Evolutionary conservation across 2,797 vertebrate genomes (phyloP).

Genomic region (Leptodactylus fallax): DNA sequence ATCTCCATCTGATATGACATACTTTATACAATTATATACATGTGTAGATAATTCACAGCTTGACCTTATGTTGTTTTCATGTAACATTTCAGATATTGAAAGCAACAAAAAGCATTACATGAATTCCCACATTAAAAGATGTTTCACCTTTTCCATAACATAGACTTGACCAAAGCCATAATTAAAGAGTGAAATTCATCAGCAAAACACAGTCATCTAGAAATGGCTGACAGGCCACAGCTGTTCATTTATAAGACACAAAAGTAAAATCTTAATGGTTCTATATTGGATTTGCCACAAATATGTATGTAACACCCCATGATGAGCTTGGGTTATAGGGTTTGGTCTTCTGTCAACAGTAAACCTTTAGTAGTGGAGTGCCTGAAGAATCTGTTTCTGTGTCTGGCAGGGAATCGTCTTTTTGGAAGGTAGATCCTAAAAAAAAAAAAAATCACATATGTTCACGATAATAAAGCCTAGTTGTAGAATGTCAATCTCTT

Average conservation of each 20-base stretch:
- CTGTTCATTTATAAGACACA: not conserved
- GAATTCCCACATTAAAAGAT: not conserved
- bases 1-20: conserved; percentile 5
- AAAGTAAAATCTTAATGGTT: not conserved
- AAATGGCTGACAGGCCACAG: not conserved
- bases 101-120: conserved; percentile 15
- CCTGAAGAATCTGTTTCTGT: conserved; percentile 91
- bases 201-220: not conserved
- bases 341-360: conserved; percentile 71
- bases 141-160: not conserved
- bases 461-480: too few relatives aligned
- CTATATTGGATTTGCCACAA: not conserved
- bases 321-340: not conserved
- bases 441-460: not conserved
- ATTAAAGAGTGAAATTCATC: not conserved
- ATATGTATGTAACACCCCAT: not conserved
- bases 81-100: conserved; percentile 19
- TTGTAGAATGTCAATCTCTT: too few relatives aligned
- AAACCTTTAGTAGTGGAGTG: conserved; percentile 85
- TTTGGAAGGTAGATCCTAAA: conserved; percentile 78
- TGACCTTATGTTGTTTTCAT: not conserved
- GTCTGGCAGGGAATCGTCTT: conserved; percentile 85
- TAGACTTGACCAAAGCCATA: not conserved
- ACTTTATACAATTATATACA: conserved; percentile 38
- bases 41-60: conserved; percentile 20